Base-by-base conservation (phyloP, 2,113 vertebrate species). In the Pelvicachromis taeniatus region DNA sequence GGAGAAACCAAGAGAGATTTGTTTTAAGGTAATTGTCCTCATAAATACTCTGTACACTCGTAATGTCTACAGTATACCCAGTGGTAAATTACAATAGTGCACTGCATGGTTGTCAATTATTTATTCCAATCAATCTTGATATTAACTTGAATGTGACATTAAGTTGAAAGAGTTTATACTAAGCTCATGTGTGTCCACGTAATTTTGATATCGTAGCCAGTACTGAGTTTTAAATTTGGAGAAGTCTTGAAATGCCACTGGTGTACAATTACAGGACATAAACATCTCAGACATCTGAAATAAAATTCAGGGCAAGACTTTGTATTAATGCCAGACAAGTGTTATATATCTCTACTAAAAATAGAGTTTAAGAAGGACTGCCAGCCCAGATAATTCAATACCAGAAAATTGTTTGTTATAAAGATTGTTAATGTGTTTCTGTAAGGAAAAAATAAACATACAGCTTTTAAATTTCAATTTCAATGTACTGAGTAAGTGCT, bases 241-340 rank as follows among this genome's bases (percentile, higher is more conserved):
- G 81, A 86, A 81, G 63, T 50, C 52, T 31, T 82, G 19, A 86
- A 78, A 91, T 89, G 59, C 78, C 87, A 83, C 58, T 79, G 63
- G 85, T 84, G 78, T 91, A 73, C 42, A 81, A 59, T 92, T 92
- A 73, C 87, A 86, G 48, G 56, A 53, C 35, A 82, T 48, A 16
- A 50, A 77, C 83, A 84, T 82, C 79, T 81, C 23, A 85, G 53
- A 73, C 78, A 85, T 86, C 82, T 55, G 65, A 87, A 80, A 82
- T 80, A 23, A 70, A 85, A 87, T 87, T 82, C 77, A 70, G 14
- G 17, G 52, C 70, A 21, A 79, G 21, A 45, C 65, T 84, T 87
- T 81, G 78, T 77, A 81, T 79, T 65, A 90, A 87, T 31, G 10
- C 45, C 58, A 11, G 26, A 50, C 19, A 75, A 29, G 90, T 85